Conservation (phyloP, 2,888 invertebrate species). For the Sacculina carcini region DNA sequence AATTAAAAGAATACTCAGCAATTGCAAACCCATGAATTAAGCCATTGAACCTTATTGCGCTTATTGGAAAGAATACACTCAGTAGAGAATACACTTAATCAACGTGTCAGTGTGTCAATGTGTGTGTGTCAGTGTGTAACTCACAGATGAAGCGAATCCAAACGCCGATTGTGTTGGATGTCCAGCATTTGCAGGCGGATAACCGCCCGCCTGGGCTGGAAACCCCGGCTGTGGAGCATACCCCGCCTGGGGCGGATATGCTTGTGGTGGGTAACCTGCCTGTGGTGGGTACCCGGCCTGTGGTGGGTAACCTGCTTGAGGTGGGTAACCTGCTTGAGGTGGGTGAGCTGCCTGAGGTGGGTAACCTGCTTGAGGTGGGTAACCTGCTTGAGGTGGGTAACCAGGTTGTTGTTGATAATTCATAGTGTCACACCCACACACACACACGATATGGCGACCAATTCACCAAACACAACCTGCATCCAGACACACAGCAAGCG, state of each 20-base stretch:
- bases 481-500: too few species aligned
- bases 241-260: slow-evolving; percentile 6
- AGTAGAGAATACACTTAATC: too few species aligned
- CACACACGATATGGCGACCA: too few species aligned
- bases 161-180: slow-evolving; percentile 4
- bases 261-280: neutral
- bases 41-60: too few species aligned
- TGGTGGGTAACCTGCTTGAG: neutral
- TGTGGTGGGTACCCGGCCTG: slow-evolving; percentile 6
- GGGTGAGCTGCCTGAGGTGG: slow-evolving; percentile 5
- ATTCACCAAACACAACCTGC: too few species aligned
- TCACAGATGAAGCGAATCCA: slow-evolving; percentile 1
- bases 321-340: neutral
- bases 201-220: slow-evolving; percentile 3
- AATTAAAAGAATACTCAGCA: too few species aligned
- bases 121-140: too few species aligned
- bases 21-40: too few species aligned
- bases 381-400: slow-evolving; percentile 3
- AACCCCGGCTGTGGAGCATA: neutral
- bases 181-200: slow-evolving; percentile 5
- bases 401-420: neutral
- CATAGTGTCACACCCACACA: too few species aligned
- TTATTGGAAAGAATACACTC: too few species aligned
- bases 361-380: neutral
- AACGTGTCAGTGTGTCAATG: too few species aligned